Evolutionary conservation across 1,140 invertebrate species (phyloP).

Genomic region (Lepidurus packardi): DNA sequence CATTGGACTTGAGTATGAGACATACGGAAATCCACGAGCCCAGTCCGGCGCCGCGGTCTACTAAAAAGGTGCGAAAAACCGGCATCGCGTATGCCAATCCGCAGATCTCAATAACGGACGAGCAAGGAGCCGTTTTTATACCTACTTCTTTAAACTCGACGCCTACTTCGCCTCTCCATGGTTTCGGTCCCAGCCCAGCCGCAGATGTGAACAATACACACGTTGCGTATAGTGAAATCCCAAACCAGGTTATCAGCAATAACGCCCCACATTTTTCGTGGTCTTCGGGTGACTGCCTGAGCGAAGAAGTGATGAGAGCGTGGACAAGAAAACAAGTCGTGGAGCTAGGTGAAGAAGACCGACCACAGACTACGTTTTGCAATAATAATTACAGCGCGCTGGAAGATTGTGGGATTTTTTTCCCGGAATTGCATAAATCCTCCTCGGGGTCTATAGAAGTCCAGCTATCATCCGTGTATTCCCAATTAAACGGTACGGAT

Average conservation of each 20-base stretch:
- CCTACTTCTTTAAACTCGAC: constrained; percentile 44
- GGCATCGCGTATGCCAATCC: constrained; percentile 48
- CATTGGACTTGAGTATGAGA: constrained; percentile 30
- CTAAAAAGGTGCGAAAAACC: background rate
- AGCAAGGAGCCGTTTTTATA: constrained; percentile 71
- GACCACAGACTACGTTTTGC: background rate
- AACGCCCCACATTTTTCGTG: constrained; percentile 33
- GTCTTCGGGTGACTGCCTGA: background rate
- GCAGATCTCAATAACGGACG: constrained; percentile 85
- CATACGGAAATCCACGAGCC: background rate
- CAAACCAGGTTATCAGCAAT: constrained; percentile 29
- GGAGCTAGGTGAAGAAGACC: background rate
- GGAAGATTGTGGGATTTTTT: constrained; percentile 34
- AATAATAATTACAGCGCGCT: constrained; percentile 23
- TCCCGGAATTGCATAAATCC: constrained; percentile 44
- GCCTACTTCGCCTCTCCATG: background rate
- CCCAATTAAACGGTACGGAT: constrained; percentile 65
- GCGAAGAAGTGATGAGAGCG: background rate
- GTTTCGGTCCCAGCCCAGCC: background rate
- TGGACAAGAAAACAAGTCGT: background rate
- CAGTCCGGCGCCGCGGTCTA: background rate
- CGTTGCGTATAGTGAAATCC: constrained; percentile 1
- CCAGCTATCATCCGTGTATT: constrained; percentile 69
- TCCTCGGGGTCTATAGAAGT: constrained; percentile 55
- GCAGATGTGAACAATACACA: constrained; percentile 4